Evolutionary conservation across 2,888 invertebrate species (phyloP).

Genomic region (Allolobophora icterica): DNA sequence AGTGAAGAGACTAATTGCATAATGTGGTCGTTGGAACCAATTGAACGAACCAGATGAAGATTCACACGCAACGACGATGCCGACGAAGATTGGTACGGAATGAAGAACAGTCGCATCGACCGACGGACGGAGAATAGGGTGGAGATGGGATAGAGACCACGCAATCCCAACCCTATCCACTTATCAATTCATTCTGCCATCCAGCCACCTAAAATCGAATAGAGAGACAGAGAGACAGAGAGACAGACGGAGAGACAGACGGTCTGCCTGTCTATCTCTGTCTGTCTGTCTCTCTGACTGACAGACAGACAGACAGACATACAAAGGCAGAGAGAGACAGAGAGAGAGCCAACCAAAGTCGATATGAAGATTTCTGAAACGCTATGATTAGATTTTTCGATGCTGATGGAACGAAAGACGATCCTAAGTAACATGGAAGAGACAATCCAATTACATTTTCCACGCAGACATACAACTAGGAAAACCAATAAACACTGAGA

Average conservation of each 20-base stretch:
- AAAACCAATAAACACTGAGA: not conserved
- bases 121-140: no score
- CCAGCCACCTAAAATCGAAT: not conserved
- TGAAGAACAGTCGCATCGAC: not conserved
- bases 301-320: no score
- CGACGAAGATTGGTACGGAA: not conserved
- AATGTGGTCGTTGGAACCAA: not conserved
- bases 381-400: not conserved
- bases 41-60: not conserved
- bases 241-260: no score
- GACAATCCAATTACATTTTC: not conserved
- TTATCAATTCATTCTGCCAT: not conserved
- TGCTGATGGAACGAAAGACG: not conserved
- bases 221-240: no score
- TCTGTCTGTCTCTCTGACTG: no score
- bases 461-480: not conserved
- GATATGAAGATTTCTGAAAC: not conserved
- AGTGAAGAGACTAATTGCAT: not conserved
- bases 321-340: no score
- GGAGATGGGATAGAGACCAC: not conserved
- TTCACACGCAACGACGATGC: not conserved
- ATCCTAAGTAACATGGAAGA: not conserved
- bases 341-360: no score
- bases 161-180: constrained; percentile 11
- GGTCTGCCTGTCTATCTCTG: no score